Evolutionary conservation across 1,140 invertebrate species (phyloP).

Genomic region (Cataglyphis hispanica): DNA sequence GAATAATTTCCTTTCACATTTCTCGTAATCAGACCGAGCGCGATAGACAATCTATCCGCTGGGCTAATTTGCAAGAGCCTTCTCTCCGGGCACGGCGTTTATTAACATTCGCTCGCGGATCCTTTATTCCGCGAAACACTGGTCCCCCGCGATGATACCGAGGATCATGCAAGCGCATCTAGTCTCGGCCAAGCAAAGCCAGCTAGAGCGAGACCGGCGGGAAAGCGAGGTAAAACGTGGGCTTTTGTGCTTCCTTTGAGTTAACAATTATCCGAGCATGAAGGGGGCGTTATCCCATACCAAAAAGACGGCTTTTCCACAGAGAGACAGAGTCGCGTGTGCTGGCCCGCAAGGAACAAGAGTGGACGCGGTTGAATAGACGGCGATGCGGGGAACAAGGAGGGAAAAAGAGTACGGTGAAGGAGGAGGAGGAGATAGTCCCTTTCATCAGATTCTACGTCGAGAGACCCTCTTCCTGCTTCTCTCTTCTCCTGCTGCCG

Average conservation of each 20-base stretch:
- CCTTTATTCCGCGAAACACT: constrained; percentile 53
- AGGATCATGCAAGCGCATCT: constrained; percentile 53
- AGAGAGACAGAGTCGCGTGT: constrained; percentile 62
- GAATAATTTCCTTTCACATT: neutral
- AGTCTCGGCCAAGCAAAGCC: constrained; percentile 15
- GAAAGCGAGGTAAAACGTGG: constrained; percentile 51
- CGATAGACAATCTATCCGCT: constrained; percentile 29
- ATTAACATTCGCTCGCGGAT: constrained; percentile 44
- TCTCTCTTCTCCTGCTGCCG: neutral
- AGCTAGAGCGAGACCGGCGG: neutral
- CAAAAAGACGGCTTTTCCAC: constrained; percentile 64
- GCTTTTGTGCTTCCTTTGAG: constrained; percentile 70
- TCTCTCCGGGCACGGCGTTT: constrained; percentile 4
- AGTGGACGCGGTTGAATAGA: constrained; percentile 63
- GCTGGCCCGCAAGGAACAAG: constrained; percentile 50
- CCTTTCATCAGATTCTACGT: constrained; percentile 65
- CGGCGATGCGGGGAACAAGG: constrained; percentile 33
- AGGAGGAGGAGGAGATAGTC: constrained; percentile 14
- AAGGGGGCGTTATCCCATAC: constrained; percentile 52
- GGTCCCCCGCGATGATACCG: constrained; percentile 42
- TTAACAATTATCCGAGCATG: constrained; percentile 73
- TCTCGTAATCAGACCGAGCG: constrained; percentile 19
- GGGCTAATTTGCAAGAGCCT: constrained; percentile 27
- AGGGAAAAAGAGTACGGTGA: constrained; percentile 39
- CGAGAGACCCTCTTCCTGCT: constrained; percentile 41